These are phyloP conservation scores for Vesta saturnalis DNA, from an alignment of 2,888 invertebrate species.

Conservation along the genomic window DNA sequence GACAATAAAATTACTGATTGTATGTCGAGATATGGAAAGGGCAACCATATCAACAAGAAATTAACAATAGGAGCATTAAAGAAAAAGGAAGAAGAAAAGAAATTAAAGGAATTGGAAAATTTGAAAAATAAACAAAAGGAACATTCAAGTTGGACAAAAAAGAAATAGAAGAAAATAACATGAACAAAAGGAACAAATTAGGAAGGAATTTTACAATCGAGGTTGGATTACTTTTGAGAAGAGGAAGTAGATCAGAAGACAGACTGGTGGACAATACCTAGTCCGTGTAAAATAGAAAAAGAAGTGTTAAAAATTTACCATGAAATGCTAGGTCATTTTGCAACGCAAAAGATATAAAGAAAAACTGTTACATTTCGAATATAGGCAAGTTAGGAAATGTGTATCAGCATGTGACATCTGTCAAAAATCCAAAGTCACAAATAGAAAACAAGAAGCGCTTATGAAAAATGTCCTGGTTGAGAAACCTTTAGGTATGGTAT, in stretches of 20 bases:
- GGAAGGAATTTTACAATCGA: background rate
- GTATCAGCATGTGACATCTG: background rate
- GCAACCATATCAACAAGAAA: background rate
- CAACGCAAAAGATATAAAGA: background rate
- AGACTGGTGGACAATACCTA: background rate
- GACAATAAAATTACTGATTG: background rate
- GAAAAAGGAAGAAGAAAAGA: background rate
- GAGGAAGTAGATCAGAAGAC: background rate
- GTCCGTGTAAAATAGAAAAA: background rate
- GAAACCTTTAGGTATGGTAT: too few species aligned
- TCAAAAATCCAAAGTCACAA: background rate
- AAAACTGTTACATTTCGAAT: too few species aligned
- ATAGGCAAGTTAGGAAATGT: background rate
- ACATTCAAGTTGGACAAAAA: background rate
- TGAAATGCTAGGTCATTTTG: conserved; percentile 6
- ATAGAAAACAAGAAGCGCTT: too few species aligned
- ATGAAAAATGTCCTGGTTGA: too few species aligned
- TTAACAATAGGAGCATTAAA: background rate
- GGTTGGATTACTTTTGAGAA: background rate
- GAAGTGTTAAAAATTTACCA: too few species aligned
- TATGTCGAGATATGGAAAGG: background rate
- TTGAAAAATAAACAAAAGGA: background rate
- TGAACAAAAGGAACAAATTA: too few species aligned
- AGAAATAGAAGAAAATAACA: background rate
- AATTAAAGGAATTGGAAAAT: background rate